Evolutionary conservation across 2,113 vertebrate genomes (phyloP).

Genomic region (Xiphias gladius): DNA sequence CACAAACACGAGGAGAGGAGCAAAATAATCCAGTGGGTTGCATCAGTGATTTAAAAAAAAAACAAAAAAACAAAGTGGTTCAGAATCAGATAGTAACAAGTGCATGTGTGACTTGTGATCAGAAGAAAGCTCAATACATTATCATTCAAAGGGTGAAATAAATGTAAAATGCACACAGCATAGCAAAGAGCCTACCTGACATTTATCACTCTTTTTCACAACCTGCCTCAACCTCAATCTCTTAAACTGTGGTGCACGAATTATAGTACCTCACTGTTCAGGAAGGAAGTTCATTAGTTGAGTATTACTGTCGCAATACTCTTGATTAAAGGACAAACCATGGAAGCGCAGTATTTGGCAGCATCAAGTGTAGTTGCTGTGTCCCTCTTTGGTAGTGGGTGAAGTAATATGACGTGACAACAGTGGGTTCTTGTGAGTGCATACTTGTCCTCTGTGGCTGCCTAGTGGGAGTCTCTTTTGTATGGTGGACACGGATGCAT

Average conservation of each 20-base stretch:
- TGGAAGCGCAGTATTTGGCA: background rate
- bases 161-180: background rate
- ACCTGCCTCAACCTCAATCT: background rate
- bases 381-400: background rate
- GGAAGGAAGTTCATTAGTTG: background rate
- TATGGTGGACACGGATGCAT: background rate
- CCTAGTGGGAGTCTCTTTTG: background rate
- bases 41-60: background rate
- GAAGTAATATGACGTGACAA: slow-evolving; percentile 44
- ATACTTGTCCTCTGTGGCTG: background rate
- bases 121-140: background rate
- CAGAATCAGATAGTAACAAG: background rate
- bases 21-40: background rate
- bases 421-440: slow-evolving; percentile 22
- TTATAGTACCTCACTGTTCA: background rate
- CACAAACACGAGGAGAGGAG: background rate
- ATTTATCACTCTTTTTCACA: background rate
- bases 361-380: background rate
- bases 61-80: background rate
- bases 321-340: background rate
- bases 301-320: background rate
- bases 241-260: background rate
- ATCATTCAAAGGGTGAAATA: background rate
- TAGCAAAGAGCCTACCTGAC: background rate
- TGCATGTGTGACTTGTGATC: background rate